Conservation (phyloP, 2,888 invertebrate species). For the Thymelicus lineola region DNA sequence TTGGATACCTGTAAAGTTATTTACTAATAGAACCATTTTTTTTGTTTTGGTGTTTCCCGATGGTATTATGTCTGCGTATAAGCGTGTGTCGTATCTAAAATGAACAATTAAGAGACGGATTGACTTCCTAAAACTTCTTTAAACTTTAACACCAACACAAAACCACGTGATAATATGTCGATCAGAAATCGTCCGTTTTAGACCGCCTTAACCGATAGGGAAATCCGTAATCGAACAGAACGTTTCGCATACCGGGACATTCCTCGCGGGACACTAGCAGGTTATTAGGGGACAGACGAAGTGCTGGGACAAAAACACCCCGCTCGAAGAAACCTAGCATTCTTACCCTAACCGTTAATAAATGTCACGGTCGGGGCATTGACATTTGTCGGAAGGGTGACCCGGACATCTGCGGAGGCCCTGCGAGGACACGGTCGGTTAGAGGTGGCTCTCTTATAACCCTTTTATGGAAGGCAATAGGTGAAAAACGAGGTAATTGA, state of each 20-base stretch:
- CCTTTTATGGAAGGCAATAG: slow-evolving; percentile 36
- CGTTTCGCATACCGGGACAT: slow-evolving; percentile 17
- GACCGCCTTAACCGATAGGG: not conserved
- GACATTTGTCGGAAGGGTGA: slow-evolving; percentile 41
- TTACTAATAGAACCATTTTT: too few relatives aligned
- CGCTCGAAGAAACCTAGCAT: slow-evolving; percentile 25
- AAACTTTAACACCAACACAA: too few relatives aligned
- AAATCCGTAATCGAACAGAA: slow-evolving; percentile 18
- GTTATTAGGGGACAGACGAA: slow-evolving; percentile 1
- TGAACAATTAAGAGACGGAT: too few relatives aligned
- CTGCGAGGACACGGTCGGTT: slow-evolving; percentile 28
- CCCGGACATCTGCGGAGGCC: slow-evolving; percentile 33
- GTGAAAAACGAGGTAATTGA: slow-evolving; percentile 37
- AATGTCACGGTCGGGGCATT: slow-evolving; percentile 36
- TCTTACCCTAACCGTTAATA: slow-evolving; percentile 35
- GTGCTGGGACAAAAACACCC: slow-evolving; percentile 29
- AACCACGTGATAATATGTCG: not conserved
- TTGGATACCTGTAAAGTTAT: too few relatives aligned
- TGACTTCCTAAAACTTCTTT: too few relatives aligned
- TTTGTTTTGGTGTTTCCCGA: too few relatives aligned
- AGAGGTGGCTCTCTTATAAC: slow-evolving; percentile 26
- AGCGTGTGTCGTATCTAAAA: too few relatives aligned
- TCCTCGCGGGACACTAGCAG: slow-evolving; percentile 22
- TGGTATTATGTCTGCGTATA: too few relatives aligned
- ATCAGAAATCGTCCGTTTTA: not conserved